phyloP scores from a whole-genome alignment of 2,113 vertebrate genomes.

The Laterallus jamaicensis region DNA sequence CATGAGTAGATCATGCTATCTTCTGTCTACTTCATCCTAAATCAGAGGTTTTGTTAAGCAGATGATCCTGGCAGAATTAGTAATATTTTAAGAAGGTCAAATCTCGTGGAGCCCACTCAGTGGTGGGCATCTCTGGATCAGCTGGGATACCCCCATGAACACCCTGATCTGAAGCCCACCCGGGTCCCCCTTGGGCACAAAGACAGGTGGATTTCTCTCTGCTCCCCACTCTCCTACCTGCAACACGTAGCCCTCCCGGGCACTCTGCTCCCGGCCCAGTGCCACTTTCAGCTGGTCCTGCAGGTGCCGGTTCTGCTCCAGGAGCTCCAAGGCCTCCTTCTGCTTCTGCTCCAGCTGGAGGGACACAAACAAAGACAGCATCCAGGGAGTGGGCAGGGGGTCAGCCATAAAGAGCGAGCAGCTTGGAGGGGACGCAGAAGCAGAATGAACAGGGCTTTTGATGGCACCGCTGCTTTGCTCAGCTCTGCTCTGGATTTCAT shows the following conservation, averaged over 20 bases:
- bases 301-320: constrained; percentile 90
- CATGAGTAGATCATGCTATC: not conserved
- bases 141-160: not conserved
- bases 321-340: constrained; percentile 88
- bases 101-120: not conserved
- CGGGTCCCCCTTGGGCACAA: not conserved
- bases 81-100: not conserved
- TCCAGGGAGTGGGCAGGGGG: not conserved
- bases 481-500: constrained; percentile 2
- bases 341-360: constrained; percentile 91
- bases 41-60: not conserved
- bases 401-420: not conserved
- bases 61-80: not conserved
- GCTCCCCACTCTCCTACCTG: constrained; percentile 83
- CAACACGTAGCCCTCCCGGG: constrained; percentile 92
- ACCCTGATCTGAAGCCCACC: not conserved
- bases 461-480: not conserved
- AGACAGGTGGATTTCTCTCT: not conserved
- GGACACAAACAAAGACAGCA: not conserved
- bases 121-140: not conserved
- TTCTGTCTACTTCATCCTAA: not conserved
- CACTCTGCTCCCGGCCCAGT: constrained; percentile 87
- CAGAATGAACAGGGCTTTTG: not conserved
- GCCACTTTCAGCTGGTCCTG: constrained; percentile 93
- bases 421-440: not conserved